Conservation (phyloP, 2,113 vertebrate species). For the Psittacus erithacus region DNA sequence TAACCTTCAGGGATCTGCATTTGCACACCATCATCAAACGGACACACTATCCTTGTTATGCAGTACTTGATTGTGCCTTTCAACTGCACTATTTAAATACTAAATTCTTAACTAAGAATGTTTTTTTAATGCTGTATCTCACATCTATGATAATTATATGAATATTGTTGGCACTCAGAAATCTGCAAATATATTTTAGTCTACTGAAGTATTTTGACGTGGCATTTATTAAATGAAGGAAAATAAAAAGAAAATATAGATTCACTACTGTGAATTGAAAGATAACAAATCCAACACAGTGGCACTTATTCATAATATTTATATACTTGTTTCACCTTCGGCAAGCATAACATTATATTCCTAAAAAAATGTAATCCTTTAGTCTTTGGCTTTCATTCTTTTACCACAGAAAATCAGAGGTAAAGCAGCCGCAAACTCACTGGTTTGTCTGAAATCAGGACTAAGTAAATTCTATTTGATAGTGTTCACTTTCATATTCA, state of each 20-base stretch:
- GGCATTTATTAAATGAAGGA: not conserved
- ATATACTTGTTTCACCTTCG: not conserved
- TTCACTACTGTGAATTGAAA: not conserved
- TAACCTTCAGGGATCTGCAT: not conserved
- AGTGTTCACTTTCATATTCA: not conserved
- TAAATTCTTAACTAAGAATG: not conserved
- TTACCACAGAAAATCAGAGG: not conserved
- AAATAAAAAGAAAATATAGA: not conserved
- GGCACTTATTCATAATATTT: not conserved
- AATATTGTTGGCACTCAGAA: constrained; percentile 10
- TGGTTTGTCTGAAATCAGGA: not conserved
- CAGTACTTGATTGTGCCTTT: not conserved
- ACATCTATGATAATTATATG: not conserved
- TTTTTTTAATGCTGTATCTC: not conserved
- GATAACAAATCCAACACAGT: not conserved
- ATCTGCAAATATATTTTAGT: constrained; percentile 38
- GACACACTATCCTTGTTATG: not conserved
- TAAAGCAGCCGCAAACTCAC: not conserved
- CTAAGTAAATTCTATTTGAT: not conserved
- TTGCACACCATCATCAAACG: not conserved
- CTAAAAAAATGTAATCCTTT: not conserved
- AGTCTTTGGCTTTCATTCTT: not conserved
- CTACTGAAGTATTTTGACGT: constrained; percentile 13
- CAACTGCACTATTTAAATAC: not conserved
- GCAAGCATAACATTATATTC: not conserved